A percentile compares a stretch with the other conserved stretches of the same genome.
phyloP scores from a whole-genome alignment of 2,113 vertebrate genomes.

The Ranitomeya variabilis region DNA sequence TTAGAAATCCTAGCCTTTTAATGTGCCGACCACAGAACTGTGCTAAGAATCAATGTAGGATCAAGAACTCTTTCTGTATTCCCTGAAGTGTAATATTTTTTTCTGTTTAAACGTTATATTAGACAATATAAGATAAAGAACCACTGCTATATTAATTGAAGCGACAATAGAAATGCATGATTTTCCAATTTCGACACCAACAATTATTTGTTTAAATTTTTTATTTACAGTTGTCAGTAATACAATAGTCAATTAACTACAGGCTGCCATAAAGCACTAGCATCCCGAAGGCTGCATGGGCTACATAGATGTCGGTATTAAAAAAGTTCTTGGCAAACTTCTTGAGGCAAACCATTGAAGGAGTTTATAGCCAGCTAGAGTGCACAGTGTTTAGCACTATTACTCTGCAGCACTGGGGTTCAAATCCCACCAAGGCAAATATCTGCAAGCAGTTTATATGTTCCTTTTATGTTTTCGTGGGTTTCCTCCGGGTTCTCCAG shows the following conservation, averaged over 20 bases:
- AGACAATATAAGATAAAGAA: background rate
- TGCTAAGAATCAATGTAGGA: slow-evolving; percentile 60
- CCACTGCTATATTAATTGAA: background rate
- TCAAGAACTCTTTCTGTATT: background rate
- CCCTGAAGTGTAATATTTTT: background rate
- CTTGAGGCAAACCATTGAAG: too few species aligned
- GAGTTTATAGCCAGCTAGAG: too few species aligned
- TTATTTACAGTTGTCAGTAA: background rate
- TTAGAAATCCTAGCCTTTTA: slow-evolving; percentile 61
- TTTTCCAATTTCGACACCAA: background rate
- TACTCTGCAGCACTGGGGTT: too few species aligned
- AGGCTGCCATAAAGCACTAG: too few species aligned
- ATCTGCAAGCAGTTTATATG: too few species aligned
- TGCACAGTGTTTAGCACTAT: too few species aligned
- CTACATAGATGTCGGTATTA: background rate
- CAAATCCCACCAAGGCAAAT: too few species aligned
- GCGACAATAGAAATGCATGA: background rate
- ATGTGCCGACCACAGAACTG: slow-evolving; percentile 69
- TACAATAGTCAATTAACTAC: background rate
- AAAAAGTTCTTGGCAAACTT: background rate
- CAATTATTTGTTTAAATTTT: too few species aligned
- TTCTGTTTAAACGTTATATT: background rate
- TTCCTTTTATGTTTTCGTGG: too few species aligned
- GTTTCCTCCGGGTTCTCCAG: too few species aligned
- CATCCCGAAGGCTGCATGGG: background rate